phyloP scores from a whole-genome alignment of 2,888 invertebrate genomes.

The Leuctra nigra region DNA sequence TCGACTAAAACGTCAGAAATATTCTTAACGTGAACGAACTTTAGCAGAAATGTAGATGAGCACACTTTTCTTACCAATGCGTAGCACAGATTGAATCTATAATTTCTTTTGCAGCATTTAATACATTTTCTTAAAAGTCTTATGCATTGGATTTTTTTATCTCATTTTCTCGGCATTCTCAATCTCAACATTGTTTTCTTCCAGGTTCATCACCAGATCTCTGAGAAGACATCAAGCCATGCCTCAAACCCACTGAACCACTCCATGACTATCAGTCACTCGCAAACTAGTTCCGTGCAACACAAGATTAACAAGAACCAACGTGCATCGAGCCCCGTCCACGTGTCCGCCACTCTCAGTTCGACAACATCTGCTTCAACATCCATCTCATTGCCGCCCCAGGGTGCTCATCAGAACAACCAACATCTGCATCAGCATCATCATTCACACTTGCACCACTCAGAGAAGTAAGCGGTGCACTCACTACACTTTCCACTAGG shows the following conservation, averaged over 20 bases:
- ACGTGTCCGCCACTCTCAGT: conserved; percentile 49
- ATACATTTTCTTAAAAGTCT: no score
- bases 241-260: conserved; percentile 16
- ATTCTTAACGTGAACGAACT: no score
- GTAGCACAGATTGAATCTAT: no score
- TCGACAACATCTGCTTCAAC: conserved; percentile 41
- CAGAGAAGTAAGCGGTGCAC: not conserved
- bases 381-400: conserved; percentile 46
- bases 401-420: conserved; percentile 45
- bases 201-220: conserved; percentile 22
- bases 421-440: conserved; percentile 52
- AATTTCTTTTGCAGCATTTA: no score
- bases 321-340: conserved; percentile 35
- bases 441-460: conserved; percentile 24
- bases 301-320: conserved; percentile 48
- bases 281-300: conserved; percentile 59
- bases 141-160: no score
- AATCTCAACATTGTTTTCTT: no score
- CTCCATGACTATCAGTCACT: conserved; percentile 56
- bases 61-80: no score
- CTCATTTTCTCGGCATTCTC: no score
- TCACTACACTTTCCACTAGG: no score
- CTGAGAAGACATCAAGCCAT: conserved; percentile 22
- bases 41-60: no score
- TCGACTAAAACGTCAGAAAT: no score